These are phyloP conservation scores for Drosophila limbata DNA, from an alignment of 2,888 invertebrate genomes.

Conservation along the genomic window DNA sequence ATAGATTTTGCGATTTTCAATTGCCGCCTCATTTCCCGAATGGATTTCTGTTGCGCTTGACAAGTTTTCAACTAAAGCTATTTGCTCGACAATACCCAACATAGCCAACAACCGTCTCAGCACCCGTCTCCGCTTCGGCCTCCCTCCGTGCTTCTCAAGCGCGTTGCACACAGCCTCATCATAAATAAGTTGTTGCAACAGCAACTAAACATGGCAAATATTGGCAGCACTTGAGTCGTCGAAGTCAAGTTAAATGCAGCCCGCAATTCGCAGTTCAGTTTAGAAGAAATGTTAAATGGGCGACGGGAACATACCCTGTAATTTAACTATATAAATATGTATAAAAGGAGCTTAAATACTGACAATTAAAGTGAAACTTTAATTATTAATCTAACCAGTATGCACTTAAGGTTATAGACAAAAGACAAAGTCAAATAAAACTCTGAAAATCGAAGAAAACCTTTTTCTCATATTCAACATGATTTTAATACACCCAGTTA, in stretches of 20 bases:
- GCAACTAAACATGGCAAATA: constrained; percentile 68
- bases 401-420: too few relatives aligned
- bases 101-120: not conserved
- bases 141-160: not conserved
- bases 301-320: constrained; percentile 15
- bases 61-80: constrained; percentile 61
- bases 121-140: not conserved
- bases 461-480: not conserved
- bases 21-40: constrained; percentile 37
- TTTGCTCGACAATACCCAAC: constrained; percentile 61
- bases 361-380: too few relatives aligned
- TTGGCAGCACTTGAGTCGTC: constrained; percentile 60
- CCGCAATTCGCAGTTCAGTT: constrained; percentile 25
- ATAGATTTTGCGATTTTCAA: constrained; percentile 36
- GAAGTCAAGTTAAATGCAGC: constrained; percentile 56
- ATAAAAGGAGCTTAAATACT: too few relatives aligned
- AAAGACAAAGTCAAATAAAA: not conserved
- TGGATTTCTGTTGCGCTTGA: constrained; percentile 55
- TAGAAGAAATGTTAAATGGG: not conserved
- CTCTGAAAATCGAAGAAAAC: not conserved
- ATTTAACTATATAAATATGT: not conserved
- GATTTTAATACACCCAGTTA: not conserved
- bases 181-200: constrained; percentile 68
- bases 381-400: too few relatives aligned
- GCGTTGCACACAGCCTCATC: constrained; percentile 46